These are phyloP conservation scores for Pristionchus entomophagus DNA, from an alignment of 2,888 invertebrate species.

Conservation along the genomic window DNA sequence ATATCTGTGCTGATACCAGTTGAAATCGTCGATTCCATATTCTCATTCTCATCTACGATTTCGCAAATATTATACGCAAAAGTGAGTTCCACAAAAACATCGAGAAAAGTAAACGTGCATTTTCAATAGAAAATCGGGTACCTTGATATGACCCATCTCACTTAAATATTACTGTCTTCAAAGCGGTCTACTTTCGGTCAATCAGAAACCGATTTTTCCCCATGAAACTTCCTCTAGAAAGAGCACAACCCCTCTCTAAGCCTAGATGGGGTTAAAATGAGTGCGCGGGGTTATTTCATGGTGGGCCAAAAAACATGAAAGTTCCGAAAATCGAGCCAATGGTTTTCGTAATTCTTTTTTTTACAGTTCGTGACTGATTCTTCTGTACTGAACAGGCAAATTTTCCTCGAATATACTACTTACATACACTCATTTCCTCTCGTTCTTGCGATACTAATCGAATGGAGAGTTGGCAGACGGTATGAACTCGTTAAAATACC, in stretches of 20 bases:
- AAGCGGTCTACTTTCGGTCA: too few relatives aligned
- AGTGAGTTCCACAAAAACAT: background rate
- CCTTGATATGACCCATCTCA: too few relatives aligned
- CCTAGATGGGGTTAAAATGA: too few relatives aligned
- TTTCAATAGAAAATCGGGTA: too few relatives aligned
- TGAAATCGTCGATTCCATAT: background rate
- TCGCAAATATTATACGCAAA: background rate
- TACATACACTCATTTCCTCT: background rate
- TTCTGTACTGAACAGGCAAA: background rate
- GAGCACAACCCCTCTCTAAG: too few relatives aligned
- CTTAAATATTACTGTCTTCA: too few relatives aligned
- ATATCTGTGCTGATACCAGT: background rate
- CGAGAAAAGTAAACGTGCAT: background rate
- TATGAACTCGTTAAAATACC: background rate
- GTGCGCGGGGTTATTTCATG: too few relatives aligned
- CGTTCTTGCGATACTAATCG: background rate
- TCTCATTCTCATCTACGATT: background rate
- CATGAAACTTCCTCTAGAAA: too few relatives aligned
- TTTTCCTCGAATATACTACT: background rate
- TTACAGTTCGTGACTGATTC: background rate
- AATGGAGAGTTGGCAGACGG: conserved; percentile 13
- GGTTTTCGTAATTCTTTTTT: background rate
- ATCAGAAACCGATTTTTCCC: too few relatives aligned
- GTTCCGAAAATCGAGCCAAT: too few relatives aligned
- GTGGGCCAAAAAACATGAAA: too few relatives aligned